These are phyloP conservation scores for Cephus nigrinus DNA, from an alignment of 2,888 invertebrate species.

Conservation along the genomic window DNA sequence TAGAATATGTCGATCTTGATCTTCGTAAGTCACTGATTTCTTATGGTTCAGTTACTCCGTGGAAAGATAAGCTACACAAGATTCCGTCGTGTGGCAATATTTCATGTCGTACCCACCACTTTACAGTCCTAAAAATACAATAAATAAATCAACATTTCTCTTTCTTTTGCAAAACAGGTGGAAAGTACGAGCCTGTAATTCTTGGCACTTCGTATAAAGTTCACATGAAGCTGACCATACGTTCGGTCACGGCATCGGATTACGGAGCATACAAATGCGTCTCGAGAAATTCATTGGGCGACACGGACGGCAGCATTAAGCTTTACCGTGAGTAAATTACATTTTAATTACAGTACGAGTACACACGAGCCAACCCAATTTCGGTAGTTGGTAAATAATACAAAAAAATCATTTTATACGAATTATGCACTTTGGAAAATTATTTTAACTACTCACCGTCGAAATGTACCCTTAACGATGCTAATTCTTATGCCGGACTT, in stretches of 20 bases:
- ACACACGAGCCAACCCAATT: background rate
- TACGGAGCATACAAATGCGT: constrained; percentile 69
- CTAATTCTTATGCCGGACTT: background rate
- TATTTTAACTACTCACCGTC: too few species aligned
- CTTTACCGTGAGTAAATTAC: constrained; percentile 67
- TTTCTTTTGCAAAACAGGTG: constrained; percentile 44
- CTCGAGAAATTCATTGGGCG: constrained; percentile 69
- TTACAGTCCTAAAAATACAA: background rate
- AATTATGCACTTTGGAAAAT: too few species aligned
- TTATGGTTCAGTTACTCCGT: background rate
- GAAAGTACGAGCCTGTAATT: constrained; percentile 67
- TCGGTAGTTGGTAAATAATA: background rate
- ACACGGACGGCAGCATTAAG: constrained; percentile 70
- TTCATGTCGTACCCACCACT: background rate
- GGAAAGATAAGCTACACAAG: background rate
- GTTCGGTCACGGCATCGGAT: constrained; percentile 64
- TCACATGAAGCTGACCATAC: constrained; percentile 69
- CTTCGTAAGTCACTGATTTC: background rate
- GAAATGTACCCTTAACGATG: background rate
- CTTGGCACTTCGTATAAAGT: constrained; percentile 69
- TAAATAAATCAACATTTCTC: background rate
- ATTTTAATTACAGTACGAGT: background rate
- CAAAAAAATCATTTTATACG: background rate
- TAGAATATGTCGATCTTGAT: background rate
- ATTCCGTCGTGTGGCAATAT: background rate